Conservation (phyloP, 2,113 vertebrate genomes). For the Lates calcarifer region DNA sequence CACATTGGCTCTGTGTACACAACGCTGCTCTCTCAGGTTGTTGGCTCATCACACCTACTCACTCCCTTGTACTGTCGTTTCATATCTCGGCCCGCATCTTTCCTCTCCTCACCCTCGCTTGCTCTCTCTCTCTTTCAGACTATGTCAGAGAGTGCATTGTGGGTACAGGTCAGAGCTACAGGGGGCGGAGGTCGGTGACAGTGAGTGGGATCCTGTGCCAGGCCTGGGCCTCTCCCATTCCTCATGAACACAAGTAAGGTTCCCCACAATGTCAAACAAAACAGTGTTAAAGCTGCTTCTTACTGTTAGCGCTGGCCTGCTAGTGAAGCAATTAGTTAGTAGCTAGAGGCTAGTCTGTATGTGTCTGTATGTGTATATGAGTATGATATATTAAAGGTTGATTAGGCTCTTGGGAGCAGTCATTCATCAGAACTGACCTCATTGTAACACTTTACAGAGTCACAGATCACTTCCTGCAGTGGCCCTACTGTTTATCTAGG, state of each 20-base stretch:
- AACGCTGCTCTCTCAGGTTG: conserved; percentile 13
- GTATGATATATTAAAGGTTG: conserved; percentile 73
- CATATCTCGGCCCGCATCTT: conserved; percentile 6
- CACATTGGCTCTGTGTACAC: conserved; percentile 30
- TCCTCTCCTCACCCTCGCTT: background rate
- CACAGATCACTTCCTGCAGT: conserved; percentile 76
- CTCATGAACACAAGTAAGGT: conserved; percentile 98
- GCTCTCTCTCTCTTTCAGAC: conserved; percentile 78
- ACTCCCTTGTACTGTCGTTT: conserved; percentile 13
- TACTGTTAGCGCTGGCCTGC: conserved; percentile 55
- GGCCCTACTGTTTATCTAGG: conserved; percentile 67
- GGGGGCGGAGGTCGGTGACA: conserved; percentile 91
- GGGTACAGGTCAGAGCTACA: conserved; percentile 94
- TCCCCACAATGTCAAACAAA: conserved; percentile 47
- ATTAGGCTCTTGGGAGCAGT: conserved; percentile 76
- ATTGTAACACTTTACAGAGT: conserved; percentile 64
- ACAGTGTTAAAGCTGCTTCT: conserved; percentile 45
- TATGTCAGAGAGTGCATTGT: conserved; percentile 95
- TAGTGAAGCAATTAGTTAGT: conserved; percentile 65
- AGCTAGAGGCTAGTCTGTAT: conserved; percentile 57
- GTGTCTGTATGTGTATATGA: conserved; percentile 46
- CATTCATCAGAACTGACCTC: conserved; percentile 78
- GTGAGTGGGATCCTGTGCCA: conserved; percentile 93
- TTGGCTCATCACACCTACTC: conserved; percentile 35
- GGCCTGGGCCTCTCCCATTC: conserved; percentile 94